These are phyloP conservation scores for Avahi laniger DNA, from an alignment of 2,797 vertebrate species.

Conservation along the genomic window DNA sequence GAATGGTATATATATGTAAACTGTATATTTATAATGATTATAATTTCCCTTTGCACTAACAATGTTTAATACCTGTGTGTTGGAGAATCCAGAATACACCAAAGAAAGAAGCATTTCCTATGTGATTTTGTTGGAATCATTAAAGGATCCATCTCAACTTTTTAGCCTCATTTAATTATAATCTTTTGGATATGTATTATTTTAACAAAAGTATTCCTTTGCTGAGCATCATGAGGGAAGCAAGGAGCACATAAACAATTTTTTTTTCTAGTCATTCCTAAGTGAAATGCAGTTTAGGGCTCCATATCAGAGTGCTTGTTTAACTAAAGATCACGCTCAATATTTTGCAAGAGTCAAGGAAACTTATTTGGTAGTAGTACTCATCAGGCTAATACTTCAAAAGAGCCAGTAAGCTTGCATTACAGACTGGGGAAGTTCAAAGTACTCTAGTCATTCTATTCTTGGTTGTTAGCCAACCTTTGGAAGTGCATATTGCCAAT, in stretches of 20 bases:
- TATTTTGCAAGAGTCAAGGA: not conserved
- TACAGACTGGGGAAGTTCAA: not conserved
- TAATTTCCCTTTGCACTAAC: not conserved
- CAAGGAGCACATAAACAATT: not conserved
- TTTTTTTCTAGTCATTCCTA: not conserved
- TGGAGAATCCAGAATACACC: not conserved
- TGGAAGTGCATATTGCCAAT: not conserved
- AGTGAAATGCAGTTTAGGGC: not conserved
- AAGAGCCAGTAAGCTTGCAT: not conserved
- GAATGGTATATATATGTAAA: not conserved
- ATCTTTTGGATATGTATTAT: not conserved
- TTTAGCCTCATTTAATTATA: constrained; percentile 26
- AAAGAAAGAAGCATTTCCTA: not conserved
- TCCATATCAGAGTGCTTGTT: not conserved
- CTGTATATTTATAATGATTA: not conserved
- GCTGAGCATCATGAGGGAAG: not conserved
- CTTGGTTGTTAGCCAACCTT: not conserved
- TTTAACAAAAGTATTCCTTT: constrained; percentile 5
- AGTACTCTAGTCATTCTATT: not conserved
- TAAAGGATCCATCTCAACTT: not conserved
- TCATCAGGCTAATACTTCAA: not conserved
- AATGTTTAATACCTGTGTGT: not conserved
- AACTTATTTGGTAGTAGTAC: not conserved
- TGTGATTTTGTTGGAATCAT: not conserved
- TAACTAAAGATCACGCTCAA: not conserved